Evolutionary conservation across 2,797 vertebrate species (phyloP), one percentile per base, ranked within the genome.

Genomic region (Cebuella pygmaea): DNA sequence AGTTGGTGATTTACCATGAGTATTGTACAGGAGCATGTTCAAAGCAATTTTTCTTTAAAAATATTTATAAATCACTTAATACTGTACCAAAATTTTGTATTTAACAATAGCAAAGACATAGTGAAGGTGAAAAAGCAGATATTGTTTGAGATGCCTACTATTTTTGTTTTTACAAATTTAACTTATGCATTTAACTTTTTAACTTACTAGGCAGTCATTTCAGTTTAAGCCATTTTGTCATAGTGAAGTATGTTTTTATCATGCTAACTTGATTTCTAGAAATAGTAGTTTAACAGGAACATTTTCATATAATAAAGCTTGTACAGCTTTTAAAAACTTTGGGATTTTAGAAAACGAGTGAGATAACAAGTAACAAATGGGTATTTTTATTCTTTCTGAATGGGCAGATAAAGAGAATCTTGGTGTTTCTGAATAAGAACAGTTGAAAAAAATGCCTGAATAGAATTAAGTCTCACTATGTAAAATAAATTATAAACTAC

Each of bases 391-490:
- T 81, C 33, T 70, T 36, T 74, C 4, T 89, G 27, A 22, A 46
- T 39, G 3, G 64, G 12, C 6, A 76, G 97, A 82, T 27, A 39
- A 76, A 91, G 14, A 50, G 0, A 91, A 44, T 90, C 33, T 17
- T 94, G 55, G 2, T 57, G 61, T 96, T 97, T 83, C 46, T 82
- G 91, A 93, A 79, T 74, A 95, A 95, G 92, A 95, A 95, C 70
- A 93, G 22, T 26, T 17, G 85, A n/a, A 70, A 88, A 52, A 52
- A 64, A 75, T 57, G 67, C 75, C 86, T 96, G 20, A 92, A 41
- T 5, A 59, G 82, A 92, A 78, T 94, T 84, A 87, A 90, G 17
- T 70, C 2, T 74, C 0, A 24, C 11, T 2, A 75, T 30, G 41
- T 76, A 92, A 79, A 87, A 84, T 70, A 74, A 81, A 26, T 94